A percentile compares a stretch with the other conserved stretches of the same genome.
Conservation (phyloP, 2,113 vertebrate species). For the Anarrhichthys ocellatus region DNA sequence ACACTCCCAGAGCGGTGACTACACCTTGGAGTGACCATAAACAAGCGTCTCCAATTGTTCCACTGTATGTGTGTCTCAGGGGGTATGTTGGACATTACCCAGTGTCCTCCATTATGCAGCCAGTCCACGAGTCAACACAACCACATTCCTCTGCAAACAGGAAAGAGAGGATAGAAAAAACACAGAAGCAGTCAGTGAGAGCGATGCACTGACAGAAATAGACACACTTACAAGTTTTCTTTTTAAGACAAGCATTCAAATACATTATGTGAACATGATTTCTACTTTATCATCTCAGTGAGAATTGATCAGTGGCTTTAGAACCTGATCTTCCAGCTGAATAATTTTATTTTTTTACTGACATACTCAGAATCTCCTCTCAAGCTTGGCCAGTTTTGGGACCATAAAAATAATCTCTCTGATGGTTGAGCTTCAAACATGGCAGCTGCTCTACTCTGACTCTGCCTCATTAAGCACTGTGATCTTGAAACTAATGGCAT, state of each 20-base stretch:
- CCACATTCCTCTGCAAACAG: slow-evolving; percentile 89
- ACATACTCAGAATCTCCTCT: neutral
- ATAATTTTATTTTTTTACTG: slow-evolving; percentile 8
- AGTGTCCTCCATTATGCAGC: slow-evolving; percentile 97
- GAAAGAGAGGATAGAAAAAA: slow-evolving; percentile 7
- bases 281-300: neutral
- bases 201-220: neutral
- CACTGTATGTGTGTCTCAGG: slow-evolving; percentile 5
- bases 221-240: neutral
- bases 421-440: slow-evolving; percentile 10
- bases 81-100: slow-evolving; percentile 83
- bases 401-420: slow-evolving; percentile 11
- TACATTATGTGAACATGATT: neutral
- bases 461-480: slow-evolving; percentile 21
- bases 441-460: slow-evolving; percentile 19
- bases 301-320: slow-evolving; percentile 15
- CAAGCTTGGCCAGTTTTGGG: slow-evolving; percentile 10
- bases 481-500: slow-evolving; percentile 24
- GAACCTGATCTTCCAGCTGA: slow-evolving; percentile 1
- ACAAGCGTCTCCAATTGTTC: neutral
- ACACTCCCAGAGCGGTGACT: neutral
- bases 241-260: neutral
- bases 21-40: neutral
- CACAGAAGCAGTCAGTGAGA: neutral
- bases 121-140: slow-evolving; percentile 90